Evolutionary conservation across 1,140 invertebrate genomes (phyloP).

Genomic region (Ctenoplectra terminalis): DNA sequence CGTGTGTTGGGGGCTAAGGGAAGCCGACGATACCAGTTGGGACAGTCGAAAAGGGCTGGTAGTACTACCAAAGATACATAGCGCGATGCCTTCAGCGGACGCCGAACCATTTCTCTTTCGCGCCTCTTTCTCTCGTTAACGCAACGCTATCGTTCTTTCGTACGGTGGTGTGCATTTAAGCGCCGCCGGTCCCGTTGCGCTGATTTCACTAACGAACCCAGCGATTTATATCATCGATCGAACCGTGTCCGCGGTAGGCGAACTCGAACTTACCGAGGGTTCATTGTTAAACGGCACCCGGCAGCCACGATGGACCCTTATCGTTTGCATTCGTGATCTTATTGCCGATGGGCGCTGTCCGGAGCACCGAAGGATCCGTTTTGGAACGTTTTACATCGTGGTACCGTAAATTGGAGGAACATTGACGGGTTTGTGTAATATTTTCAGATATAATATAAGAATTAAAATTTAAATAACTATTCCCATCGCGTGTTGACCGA

Average conservation of each 20-base stretch:
- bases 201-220: slow-evolving; percentile 74
- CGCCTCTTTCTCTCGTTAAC: slow-evolving; percentile 52
- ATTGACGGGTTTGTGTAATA: no score
- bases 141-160: slow-evolving; percentile 55
- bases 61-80: slow-evolving; percentile 55
- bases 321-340: slow-evolving; percentile 51
- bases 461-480: no score
- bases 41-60: slow-evolving; percentile 53
- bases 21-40: slow-evolving; percentile 13
- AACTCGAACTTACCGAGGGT: slow-evolving; percentile 43
- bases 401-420: no score
- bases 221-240: slow-evolving; percentile 68
- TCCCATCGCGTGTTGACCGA: no score
- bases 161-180: slow-evolving; percentile 47
- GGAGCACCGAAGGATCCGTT: neutral
- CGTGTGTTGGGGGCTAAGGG: neutral
- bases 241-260: slow-evolving; percentile 61
- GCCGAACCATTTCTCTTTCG: slow-evolving; percentile 60
- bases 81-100: slow-evolving; percentile 51
- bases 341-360: slow-evolving; percentile 14
- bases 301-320: slow-evolving; percentile 62
- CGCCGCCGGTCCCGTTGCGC: slow-evolving; percentile 65
- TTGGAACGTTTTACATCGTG: no score
- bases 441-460: no score
- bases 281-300: slow-evolving; percentile 63